Evolutionary conservation across 2,888 invertebrate species (phyloP).

Genomic region (Ophion slaviceki): DNA sequence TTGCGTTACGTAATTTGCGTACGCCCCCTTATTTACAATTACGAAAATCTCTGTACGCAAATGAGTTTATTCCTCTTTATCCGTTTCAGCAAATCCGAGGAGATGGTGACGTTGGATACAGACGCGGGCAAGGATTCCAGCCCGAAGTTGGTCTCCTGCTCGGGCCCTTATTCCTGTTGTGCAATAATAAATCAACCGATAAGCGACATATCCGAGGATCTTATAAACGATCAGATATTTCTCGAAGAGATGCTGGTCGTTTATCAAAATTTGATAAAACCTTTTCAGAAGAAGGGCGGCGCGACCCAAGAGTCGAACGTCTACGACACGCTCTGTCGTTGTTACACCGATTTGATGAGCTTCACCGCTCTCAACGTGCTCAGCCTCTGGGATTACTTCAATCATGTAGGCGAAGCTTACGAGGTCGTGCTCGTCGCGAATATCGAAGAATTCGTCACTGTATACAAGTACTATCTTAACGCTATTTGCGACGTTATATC

Average conservation of each 20-base stretch:
- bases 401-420: slow-evolving; percentile 86
- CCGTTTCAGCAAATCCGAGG: slow-evolving; percentile 71
- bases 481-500: slow-evolving; percentile 90
- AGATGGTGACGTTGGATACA: slow-evolving; percentile 73
- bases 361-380: slow-evolving; percentile 88
- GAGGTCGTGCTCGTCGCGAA: slow-evolving; percentile 89
- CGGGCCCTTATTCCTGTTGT: slow-evolving; percentile 79
- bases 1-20: too few relatives aligned
- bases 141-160: slow-evolving; percentile 76
- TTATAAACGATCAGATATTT: slow-evolving; percentile 88
- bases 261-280: slow-evolving; percentile 87
- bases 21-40: too few relatives aligned
- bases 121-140: slow-evolving; percentile 66
- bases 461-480: slow-evolving; percentile 89
- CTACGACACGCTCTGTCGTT: slow-evolving; percentile 88
- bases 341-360: slow-evolving; percentile 89
- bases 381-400: slow-evolving; percentile 89
- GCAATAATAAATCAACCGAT: slow-evolving; percentile 75
- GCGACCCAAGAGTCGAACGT: slow-evolving; percentile 85
- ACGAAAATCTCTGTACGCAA: neutral
- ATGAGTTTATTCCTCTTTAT: neutral
- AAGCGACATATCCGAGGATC: slow-evolving; percentile 78
- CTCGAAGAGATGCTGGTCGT: slow-evolving; percentile 88
- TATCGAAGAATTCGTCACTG: slow-evolving; percentile 89
- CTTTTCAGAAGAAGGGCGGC: slow-evolving; percentile 87